phyloP scores from a whole-genome alignment of 2,113 vertebrate species.

The Struthidea cinerea region DNA sequence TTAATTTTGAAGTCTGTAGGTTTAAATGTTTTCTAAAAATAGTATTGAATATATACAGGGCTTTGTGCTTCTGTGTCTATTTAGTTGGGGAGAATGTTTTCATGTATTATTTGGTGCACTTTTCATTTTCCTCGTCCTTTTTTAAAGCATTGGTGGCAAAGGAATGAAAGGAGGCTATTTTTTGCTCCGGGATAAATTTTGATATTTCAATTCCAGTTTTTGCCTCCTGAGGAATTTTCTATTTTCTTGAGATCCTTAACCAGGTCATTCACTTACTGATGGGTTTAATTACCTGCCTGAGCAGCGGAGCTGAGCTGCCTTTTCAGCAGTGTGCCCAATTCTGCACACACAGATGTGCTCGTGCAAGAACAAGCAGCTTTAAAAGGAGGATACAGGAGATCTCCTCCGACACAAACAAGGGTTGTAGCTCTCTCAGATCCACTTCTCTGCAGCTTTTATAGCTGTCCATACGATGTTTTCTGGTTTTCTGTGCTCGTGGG shows the following conservation, averaged over 20 bases:
- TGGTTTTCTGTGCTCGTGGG: background rate
- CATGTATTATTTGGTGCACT: slow-evolving; percentile 60
- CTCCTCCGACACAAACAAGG: background rate
- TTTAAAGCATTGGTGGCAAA: slow-evolving; percentile 42
- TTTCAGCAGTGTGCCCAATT: background rate
- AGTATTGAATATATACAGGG: slow-evolving; percentile 30
- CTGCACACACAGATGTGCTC: background rate
- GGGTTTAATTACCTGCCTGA: slow-evolving; percentile 31
- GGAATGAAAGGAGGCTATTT: slow-evolving; percentile 59
- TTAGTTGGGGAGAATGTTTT: slow-evolving; percentile 57
- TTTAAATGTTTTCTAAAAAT: slow-evolving; percentile 62
- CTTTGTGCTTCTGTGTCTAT: slow-evolving; percentile 46
- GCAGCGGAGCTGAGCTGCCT: background rate
- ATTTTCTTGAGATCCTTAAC: slow-evolving; percentile 46
- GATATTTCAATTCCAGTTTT: slow-evolving; percentile 54
- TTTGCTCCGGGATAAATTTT: slow-evolving; percentile 51
- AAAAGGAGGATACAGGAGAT: background rate
- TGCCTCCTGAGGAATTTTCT: slow-evolving; percentile 59
- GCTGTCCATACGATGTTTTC: background rate
- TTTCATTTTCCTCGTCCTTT: slow-evolving; percentile 28
- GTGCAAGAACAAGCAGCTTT: background rate
- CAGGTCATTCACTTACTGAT: slow-evolving; percentile 16
- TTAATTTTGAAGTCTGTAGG: slow-evolving; percentile 53
- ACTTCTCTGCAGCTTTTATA: background rate
- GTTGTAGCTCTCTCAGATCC: background rate